phyloP scores from a whole-genome alignment of 2,888 invertebrate genomes.

The Acronicta aceris region DNA sequence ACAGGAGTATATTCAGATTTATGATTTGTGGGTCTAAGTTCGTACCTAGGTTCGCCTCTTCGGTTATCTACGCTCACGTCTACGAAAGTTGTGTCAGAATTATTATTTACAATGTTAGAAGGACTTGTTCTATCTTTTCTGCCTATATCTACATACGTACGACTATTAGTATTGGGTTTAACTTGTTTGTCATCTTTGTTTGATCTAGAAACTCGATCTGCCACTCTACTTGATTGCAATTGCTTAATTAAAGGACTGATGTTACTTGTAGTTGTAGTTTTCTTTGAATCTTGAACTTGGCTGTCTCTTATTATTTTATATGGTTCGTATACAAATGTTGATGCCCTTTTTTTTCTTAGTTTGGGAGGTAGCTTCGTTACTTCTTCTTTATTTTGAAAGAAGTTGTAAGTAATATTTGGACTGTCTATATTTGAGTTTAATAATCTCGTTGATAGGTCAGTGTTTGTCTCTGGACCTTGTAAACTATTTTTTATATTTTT shows the following conservation, averaged over 20 bases:
- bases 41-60: constrained; percentile 83
- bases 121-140: constrained; percentile 73
- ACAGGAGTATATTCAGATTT: constrained; percentile 76
- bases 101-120: constrained; percentile 51
- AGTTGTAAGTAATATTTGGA: constrained; percentile 57
- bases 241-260: constrained; percentile 83
- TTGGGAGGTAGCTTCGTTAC: constrained; percentile 54
- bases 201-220: constrained; percentile 71
- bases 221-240: constrained; percentile 78
- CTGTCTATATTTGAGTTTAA: constrained; percentile 17
- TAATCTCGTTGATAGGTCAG: constrained; percentile 19
- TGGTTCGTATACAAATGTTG: constrained; percentile 83
- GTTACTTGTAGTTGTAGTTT: constrained; percentile 77
- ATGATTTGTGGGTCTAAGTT: constrained; percentile 76
- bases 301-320: constrained; percentile 84
- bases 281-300: constrained; percentile 79
- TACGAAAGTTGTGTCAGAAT: constrained; percentile 65
- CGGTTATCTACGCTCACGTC: constrained; percentile 76
- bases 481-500: constrained; percentile 75
- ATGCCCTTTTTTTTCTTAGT: constrained; percentile 71
- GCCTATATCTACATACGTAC: constrained; percentile 78
- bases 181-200: constrained; percentile 68
- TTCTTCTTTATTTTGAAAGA: constrained; percentile 64
- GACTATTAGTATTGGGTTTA: constrained; percentile 66
- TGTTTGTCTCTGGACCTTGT: constrained; percentile 21